Evolutionary conservation across 1,140 invertebrate species (phyloP), one percentile per base, ranked within the genome.

Genomic region (Argopecten irradians): DNA sequence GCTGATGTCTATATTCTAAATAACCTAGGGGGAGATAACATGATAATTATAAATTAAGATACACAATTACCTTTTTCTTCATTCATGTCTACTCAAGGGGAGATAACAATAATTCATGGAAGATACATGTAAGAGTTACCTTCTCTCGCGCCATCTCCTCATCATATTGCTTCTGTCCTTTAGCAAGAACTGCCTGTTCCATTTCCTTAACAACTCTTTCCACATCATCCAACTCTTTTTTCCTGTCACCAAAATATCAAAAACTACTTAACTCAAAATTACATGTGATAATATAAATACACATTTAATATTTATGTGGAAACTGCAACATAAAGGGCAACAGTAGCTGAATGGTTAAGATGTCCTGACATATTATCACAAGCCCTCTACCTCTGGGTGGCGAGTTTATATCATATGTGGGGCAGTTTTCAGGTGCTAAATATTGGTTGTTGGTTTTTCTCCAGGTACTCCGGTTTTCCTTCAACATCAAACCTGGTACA

Each of bases 211-310:
- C 89, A 83, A 96, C 91, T 41, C 95, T 95, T 39, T 96, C 94
- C 0, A 96, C 94, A 89, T 96, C 95, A 11, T 91, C 92, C 89
- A 95, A 95, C 87, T 96, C 95, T 90, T 95, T 95, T 83, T 93
- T 92, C 16, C 95, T 96, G 91, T 36, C 92, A 41, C 87, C 41
- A 83, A n/a, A 0, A 39, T 28, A 8, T 84, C 34, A 13, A 34
- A 36, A 39, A 19, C 3, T n/a, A 82, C 1, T 46, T 46, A 0
- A 43, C 32, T 39, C 16, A 41, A 14, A 11, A 16, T 8, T 36
- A 5, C 55, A 85, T 34, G 2, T 14, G 34, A 32, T 33, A 84
- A 43, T 35, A 32, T 55, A 39, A 41, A 41, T 55, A 82, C 8
- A 35, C 34, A 0, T 19, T 33, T 83, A 33, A 34, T 11, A 34